Conservation (phyloP, 2,797 vertebrate genomes). For the Aeoliscus strigatus region DNA sequence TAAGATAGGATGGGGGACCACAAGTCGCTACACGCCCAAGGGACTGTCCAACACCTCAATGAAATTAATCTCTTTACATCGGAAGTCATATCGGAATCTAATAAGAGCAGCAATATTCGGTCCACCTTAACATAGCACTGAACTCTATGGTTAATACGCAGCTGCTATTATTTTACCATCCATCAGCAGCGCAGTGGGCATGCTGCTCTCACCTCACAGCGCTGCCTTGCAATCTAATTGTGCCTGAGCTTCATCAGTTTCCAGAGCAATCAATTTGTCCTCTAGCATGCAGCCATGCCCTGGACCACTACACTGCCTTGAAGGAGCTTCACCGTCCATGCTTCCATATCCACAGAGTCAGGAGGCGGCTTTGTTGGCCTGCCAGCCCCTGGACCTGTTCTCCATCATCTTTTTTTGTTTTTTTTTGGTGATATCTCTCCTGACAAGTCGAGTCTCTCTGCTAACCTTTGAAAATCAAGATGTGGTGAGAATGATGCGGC, state of each 20-base stretch:
- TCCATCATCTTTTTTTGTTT: conserved; percentile 83
- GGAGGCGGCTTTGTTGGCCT: conserved; percentile 56
- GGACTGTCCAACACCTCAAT: conserved; percentile 40
- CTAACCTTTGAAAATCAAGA: conserved; percentile 85
- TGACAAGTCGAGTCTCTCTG: conserved; percentile 79
- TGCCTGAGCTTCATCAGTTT: conserved; percentile 95
- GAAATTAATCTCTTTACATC: conserved; percentile 67
- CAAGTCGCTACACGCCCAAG: conserved; percentile 35
- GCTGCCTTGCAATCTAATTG: conserved; percentile 96
- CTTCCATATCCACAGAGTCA: conserved; percentile 65
- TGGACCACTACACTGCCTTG: conserved; percentile 81
- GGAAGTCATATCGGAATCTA: conserved; percentile 83
- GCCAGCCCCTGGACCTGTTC: conserved; percentile 75
- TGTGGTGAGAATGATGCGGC: conserved; percentile 84
- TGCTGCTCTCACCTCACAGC: conserved; percentile 86
- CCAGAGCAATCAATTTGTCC: conserved; percentile 88
- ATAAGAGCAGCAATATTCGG: conserved; percentile 87
- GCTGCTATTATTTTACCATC: conserved; percentile 98
- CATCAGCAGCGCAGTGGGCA: conserved; percentile 77
- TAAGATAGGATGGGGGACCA: conserved; percentile 31
- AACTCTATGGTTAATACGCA: conserved; percentile 96
- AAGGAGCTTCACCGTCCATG: conserved; percentile 86
- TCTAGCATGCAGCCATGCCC: conserved; percentile 74
- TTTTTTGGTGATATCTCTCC: conserved; percentile 79
- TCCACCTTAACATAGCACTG: conserved; percentile 91